Evolutionary conservation across 1,140 invertebrate genomes (phyloP), one percentile per base, ranked within the genome.

Genomic region (Apolygus lucorum): DNA sequence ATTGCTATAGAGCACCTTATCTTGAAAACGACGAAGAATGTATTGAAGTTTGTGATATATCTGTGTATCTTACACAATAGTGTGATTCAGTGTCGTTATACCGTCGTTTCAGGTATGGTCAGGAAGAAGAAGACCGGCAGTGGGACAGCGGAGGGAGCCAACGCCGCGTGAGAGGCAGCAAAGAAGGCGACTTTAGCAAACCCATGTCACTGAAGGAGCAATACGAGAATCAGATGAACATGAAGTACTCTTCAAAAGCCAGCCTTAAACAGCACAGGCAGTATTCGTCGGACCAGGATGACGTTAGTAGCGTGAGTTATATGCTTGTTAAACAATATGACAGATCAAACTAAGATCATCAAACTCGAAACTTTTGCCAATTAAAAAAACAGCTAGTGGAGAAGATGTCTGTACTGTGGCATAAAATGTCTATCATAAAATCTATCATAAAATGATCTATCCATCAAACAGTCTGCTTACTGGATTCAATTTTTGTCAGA

Each of bases 71-170:
- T n/a, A n/a, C n/a, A n/a, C n/a, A n/a, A n/a, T n/a, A n/a, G n/a
- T n/a, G n/a, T n/a, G n/a, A n/a, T n/a, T n/a, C n/a, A n/a, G n/a
- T n/a, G n/a, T n/a, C n/a, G n/a, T n/a, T n/a, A n/a, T n/a, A n/a
- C n/a, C n/a, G n/a, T n/a, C n/a, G n/a, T 4, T 42, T 4, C 34
- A 84, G 84, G 52, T 86, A 86, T 76, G 83, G 83, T 8, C 83
- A 82, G 67, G 84, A 87, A 72, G 85, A 88, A 63, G 84, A 88
- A 71, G 84, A 88, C 72, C 80, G 84, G 49, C 85, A 87, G 74
- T 89, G 87, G 86, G 85, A 88, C 73, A 86, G 86, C 28, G 86
- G 85, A 78, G 86, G 85, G 76, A 69, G 63, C 42, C 69, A 69
- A 28, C 72, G 70, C 54, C 67, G 63, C 4, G 54, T 8, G 22